Evolutionary conservation across 2,797 vertebrate genomes (phyloP).

Genomic region (Anabas testudineus): DNA sequence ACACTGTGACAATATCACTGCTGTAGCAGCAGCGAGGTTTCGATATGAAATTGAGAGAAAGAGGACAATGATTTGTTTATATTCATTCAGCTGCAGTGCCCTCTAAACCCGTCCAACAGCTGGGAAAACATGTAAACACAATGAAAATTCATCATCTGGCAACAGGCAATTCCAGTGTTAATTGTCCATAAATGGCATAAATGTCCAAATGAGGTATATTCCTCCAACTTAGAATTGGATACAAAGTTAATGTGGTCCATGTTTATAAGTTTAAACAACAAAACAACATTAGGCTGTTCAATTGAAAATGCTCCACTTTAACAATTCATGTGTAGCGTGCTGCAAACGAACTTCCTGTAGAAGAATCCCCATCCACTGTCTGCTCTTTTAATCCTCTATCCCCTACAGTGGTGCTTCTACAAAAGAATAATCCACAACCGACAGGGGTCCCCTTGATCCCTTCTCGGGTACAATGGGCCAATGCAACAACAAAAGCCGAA

Average conservation of each 20-base stretch:
- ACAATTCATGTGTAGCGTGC: constrained; percentile 61
- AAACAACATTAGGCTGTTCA: constrained; percentile 33
- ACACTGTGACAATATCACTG: constrained; percentile 27
- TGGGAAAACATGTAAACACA: constrained; percentile 62
- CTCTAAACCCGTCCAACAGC: constrained; percentile 44
- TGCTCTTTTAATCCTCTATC: constrained; percentile 82
- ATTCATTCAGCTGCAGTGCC: constrained; percentile 45
- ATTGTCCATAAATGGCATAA: constrained; percentile 44
- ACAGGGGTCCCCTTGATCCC: constrained; percentile 82
- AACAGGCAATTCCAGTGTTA: constrained; percentile 43
- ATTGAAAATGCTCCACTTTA: constrained; percentile 58
- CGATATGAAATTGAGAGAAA: constrained; percentile 42
- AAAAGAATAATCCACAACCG: constrained; percentile 81
- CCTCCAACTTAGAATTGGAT: constrained; percentile 7
- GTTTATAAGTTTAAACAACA: constrained; percentile 7
- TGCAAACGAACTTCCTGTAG: constrained; percentile 73
- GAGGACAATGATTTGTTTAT: constrained; percentile 47
- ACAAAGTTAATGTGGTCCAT: constrained; percentile 6
- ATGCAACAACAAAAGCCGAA: constrained; percentile 77
- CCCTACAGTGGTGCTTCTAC: constrained; percentile 77
- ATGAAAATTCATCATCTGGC: constrained; percentile 58
- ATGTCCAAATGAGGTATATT: constrained; percentile 45
- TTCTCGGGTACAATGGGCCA: constrained; percentile 78
- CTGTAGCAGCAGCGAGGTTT: constrained; percentile 19
- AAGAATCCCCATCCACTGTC: constrained; percentile 73